Evolutionary conservation across 2,888 invertebrate species (phyloP), one percentile per base, ranked within the genome.

Genomic region (Trichogramma dendrolimi): DNA sequence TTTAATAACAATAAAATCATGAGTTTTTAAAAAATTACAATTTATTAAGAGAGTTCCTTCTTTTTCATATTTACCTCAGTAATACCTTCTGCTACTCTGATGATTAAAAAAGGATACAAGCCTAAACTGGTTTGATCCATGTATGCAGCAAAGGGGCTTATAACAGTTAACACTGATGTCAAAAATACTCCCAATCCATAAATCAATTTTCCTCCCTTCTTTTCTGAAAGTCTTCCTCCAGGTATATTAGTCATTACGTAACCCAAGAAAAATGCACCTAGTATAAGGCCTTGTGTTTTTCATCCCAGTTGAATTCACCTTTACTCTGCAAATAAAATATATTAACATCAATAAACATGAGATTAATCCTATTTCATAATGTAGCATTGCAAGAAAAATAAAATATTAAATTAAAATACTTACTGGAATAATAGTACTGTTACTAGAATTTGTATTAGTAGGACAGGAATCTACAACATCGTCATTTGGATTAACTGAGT

Each of bases 161-260:
- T 78, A 27, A 94, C 81, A 0, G 94, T 94, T 69, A 94, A 87
- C 59, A 94, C 75, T 5, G 92, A 89, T 4, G 93, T 92, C 51
- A 92, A 80, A 53, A 94, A 81, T 1, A 93, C 87, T 5, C 92
- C 93, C 43, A 91, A 76, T 11, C 93, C 93, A 74, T 90, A 93
- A 4, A 95, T 86, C 65, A 88, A 81, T 80, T 94, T 94, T n/a
- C 94, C 95, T 44, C 96, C 96, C 75, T 87, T 85, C 68, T 87
- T 81, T 80, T 93, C 93, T 1, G 96, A 92, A 80, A 95, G 83
- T 70, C 91, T 82, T 1, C 91, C 91, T 47, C 91, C 91, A 46
- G 91, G 91, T 51, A 89, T 86, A 82, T 92, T 91, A 50, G 91
- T 91, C 67, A 90, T 76, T 14, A 91, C 91, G 79, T 91, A 92